These are phyloP conservation scores for Panagrolaimus sp. DNA, from an alignment of 1,140 invertebrate species.

Conservation along the genomic window DNA sequence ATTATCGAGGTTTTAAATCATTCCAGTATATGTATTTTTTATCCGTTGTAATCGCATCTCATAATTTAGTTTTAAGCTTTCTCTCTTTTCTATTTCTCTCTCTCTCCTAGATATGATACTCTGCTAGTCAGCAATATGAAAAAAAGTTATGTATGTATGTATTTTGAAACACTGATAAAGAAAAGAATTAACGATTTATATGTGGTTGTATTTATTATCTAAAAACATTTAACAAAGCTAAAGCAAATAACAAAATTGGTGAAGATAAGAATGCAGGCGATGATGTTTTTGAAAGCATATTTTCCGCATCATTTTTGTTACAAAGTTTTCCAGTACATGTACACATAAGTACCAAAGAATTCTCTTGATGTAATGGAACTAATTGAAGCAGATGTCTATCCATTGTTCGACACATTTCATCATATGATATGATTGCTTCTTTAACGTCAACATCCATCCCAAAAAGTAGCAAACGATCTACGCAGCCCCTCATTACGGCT, in stretches of 20 bases:
- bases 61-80: background rate
- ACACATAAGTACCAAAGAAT: conserved; percentile 7
- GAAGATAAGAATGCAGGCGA: background rate
- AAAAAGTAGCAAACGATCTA: conserved; percentile 24
- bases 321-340: background rate
- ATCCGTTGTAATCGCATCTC: background rate
- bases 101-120: background rate
- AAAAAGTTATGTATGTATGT: background rate
- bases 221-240: conserved; percentile 14
- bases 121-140: background rate
- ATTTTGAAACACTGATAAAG: no score
- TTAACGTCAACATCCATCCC: conserved; percentile 32
- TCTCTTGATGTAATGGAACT: background rate
- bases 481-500: conserved; percentile 27
- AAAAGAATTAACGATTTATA: background rate
- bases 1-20: no score
- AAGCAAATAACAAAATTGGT: conserved; percentile 2
- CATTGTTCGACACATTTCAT: background rate
- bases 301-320: conserved; percentile 9
- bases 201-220: background rate
- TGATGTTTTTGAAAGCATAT: background rate
- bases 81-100: background rate
- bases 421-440: conserved; percentile 16
- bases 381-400: conserved; percentile 5
- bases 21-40: no score